Conservation (phyloP, 2,113 vertebrate genomes). For the Hiodon tergisus region DNA sequence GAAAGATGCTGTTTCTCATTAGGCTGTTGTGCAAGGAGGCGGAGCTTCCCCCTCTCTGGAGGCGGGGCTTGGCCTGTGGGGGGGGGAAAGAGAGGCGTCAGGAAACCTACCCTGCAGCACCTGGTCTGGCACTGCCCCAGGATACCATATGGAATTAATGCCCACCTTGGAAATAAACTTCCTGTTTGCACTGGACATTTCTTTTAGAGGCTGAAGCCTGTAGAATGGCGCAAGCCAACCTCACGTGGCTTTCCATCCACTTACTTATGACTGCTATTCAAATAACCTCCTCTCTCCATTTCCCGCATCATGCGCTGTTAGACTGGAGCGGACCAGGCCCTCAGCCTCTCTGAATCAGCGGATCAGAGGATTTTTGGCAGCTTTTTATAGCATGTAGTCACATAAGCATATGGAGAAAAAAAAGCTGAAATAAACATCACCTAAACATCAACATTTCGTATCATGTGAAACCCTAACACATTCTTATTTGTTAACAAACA, state of each 20-base stretch:
- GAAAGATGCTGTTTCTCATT: constrained; percentile 81
- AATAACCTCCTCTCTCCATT: background rate
- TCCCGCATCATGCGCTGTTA: too few relatives aligned
- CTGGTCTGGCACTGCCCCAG: too few relatives aligned
- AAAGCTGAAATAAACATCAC: background rate
- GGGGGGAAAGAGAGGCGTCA: background rate
- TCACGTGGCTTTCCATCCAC: background rate
- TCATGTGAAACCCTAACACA: too few relatives aligned
- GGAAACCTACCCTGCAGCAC: background rate
- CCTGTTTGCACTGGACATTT: background rate
- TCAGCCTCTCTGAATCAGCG: too few relatives aligned
- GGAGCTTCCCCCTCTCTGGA: constrained; percentile 74
- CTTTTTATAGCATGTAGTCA: too few relatives aligned
- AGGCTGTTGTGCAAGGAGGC: constrained; percentile 77
- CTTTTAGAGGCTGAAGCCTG: background rate
- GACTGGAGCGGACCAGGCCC: too few relatives aligned
- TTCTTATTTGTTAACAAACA: too few relatives aligned
- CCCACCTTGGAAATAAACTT: too few relatives aligned
- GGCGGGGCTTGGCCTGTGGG: constrained; percentile 68
- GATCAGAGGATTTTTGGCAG: too few relatives aligned
- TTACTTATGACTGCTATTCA: constrained; percentile 4
- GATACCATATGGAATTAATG: too few relatives aligned
- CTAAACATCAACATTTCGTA: too few relatives aligned
- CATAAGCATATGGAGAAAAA: background rate
- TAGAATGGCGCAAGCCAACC: background rate